A percentile compares a stretch with the other conserved stretches of the same genome.
Evolutionary conservation across 2,888 invertebrate species (phyloP).

Genomic region (Melanargia galathea): DNA sequence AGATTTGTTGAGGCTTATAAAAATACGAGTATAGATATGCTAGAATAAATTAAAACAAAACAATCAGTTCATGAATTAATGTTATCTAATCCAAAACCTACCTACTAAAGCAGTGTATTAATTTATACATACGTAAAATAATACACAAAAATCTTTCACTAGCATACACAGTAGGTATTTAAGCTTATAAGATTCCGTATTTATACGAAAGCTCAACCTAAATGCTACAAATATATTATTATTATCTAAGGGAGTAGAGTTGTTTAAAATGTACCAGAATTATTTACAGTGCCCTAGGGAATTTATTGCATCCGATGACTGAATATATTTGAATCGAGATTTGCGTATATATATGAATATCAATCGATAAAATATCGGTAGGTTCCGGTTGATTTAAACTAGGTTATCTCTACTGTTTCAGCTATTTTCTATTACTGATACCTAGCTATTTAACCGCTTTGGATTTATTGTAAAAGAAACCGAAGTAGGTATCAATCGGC

Average conservation of each 20-base stretch:
- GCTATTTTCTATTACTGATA: background rate
- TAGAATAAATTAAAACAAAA: too few relatives aligned
- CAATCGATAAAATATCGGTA: conserved; percentile 2
- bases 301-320: conserved; percentile 7
- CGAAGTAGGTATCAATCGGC: too few relatives aligned
- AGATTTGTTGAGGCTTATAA: too few relatives aligned
- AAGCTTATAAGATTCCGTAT: background rate
- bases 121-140: background rate
- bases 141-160: background rate
- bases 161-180: background rate
- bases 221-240: background rate
- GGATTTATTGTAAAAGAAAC: background rate
- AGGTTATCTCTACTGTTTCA: background rate
- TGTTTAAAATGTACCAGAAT: conserved; percentile 1
- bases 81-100: too few relatives aligned
- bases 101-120: too few relatives aligned
- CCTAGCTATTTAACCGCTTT: background rate
- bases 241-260: background rate
- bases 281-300: conserved; percentile 1
- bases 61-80: too few relatives aligned
- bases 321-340: conserved; percentile 9
- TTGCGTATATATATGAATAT: background rate
- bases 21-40: too few relatives aligned
- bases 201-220: background rate
- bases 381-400: background rate